phyloP scores from a whole-genome alignment of 2,888 invertebrate species.

The Harpalus rubripes region DNA sequence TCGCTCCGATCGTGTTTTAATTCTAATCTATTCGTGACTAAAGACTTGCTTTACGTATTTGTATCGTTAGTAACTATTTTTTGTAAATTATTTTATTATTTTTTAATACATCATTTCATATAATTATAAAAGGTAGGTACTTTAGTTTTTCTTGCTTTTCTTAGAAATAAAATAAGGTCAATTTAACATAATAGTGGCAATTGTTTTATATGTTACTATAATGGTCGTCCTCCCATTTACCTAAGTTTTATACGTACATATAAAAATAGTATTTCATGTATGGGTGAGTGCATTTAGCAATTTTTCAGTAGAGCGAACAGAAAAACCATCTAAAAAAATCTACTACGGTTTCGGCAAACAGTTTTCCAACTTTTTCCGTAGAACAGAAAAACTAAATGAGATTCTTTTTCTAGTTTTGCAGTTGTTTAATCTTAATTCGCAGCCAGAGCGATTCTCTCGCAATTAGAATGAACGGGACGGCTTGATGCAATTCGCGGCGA shows the following conservation, averaged over 20 bases:
- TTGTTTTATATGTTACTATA: too few species aligned
- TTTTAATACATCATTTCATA: too few species aligned
- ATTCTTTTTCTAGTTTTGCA: slow-evolving; percentile 45
- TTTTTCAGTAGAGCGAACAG: slow-evolving; percentile 51
- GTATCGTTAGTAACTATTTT: too few species aligned
- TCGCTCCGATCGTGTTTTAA: too few species aligned
- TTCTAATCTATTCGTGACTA: too few species aligned
- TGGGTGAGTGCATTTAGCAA: slow-evolving; percentile 24
- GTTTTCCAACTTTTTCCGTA: slow-evolving; percentile 30
- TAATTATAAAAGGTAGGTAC: too few species aligned
- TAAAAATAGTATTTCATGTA: slow-evolving; percentile 25
- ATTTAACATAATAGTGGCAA: not conserved
- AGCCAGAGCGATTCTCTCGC: slow-evolving; percentile 38
- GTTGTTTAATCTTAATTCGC: slow-evolving; percentile 54
- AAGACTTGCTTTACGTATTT: too few species aligned
- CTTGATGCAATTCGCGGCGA: slow-evolving; percentile 24
- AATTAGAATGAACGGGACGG: slow-evolving; percentile 34
- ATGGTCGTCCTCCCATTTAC: not conserved
- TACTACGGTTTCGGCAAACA: not conserved
- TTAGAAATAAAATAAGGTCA: too few species aligned
- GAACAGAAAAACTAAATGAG: slow-evolving; percentile 40
- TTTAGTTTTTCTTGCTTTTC: too few species aligned
- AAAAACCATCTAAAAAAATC: slow-evolving; percentile 35
- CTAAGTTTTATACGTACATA: not conserved
- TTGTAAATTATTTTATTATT: too few species aligned